Evolutionary conservation across 35 echinoderm and acorn worm species (phyloP).

Genomic region (Hemicentrotus pulcherrimus): DNA sequence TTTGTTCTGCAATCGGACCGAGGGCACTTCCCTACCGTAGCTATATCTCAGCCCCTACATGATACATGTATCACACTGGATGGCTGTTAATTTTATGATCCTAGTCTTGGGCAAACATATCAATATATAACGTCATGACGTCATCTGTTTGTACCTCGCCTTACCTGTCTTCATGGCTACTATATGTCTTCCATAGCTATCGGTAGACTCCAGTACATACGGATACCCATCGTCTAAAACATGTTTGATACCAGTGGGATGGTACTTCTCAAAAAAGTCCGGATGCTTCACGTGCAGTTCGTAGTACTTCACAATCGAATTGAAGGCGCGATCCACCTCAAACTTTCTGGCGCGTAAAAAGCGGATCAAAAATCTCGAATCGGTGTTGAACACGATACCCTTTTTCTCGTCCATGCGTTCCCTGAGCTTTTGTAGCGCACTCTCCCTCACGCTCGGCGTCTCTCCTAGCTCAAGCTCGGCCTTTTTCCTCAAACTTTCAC

Average conservation of each 20-base stretch:
- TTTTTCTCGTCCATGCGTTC: constrained; percentile 74
- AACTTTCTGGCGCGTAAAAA: constrained; percentile 97
- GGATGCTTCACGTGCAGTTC: constrained; percentile 91
- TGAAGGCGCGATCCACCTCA: constrained; percentile 83
- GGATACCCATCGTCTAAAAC: constrained; percentile 89
- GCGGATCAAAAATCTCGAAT: constrained; percentile 83
- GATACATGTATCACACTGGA: not conserved
- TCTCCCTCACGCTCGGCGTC: constrained; percentile 62
- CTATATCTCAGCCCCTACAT: not conserved
- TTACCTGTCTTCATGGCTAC: constrained; percentile 86
- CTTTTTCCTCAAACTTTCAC: constrained; percentile 61
- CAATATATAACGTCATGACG: not conserved
- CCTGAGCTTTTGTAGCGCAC: constrained; percentile 67
- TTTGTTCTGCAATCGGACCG: too few species aligned
- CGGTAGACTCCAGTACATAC: constrained; percentile 62
- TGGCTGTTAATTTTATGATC: not conserved
- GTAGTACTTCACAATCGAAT: constrained; percentile 91
- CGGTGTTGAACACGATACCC: constrained; percentile 79
- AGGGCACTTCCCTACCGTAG: too few species aligned
- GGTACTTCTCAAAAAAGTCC: constrained; percentile 87
- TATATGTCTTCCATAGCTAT: constrained; percentile 80
- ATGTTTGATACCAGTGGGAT: constrained; percentile 75
- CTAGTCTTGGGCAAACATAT: not conserved
- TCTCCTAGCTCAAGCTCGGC: constrained; percentile 93
- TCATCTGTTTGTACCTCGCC: constrained; percentile 11